Base-by-base conservation (phyloP, 2,888 invertebrate genomes). In the Eulithis prunata region DNA sequence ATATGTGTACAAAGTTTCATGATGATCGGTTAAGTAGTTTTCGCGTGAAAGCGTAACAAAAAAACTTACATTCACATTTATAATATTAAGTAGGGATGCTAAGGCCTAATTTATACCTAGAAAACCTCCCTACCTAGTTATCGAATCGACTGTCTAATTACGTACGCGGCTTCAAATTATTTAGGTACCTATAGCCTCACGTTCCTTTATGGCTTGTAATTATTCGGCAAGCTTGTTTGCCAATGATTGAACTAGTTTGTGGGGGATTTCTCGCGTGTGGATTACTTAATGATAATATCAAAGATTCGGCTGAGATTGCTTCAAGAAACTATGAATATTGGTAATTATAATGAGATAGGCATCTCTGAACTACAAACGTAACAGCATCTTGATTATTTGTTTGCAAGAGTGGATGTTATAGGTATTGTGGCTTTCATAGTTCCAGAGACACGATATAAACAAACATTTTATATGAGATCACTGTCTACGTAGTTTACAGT, bases 151-250 rank as follows among this genome's bases (percentile, higher is more conserved):
- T 55, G 7, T 21, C 32, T 52, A 52, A 5, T 14, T 58, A n/a
- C 51, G 51, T 49, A 49, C 45, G 6, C 32, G 57, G 13, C 46
- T 8, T 32, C 10, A 57, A 57, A 46, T 46, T 32, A 47, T 57
- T 36, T 36, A 32, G 45, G 38, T 21, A 38, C 4, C 11, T n/a
- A 43, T 51, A n/a, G n/a, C n/a, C 21, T 51, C 58, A 58, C 58
- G 58, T 52, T 51, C 58, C 49, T 38, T 5, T 41, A 28, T 21
- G n/a, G 56, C 45, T 52, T 43, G 41, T 58, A 58, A 58, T 58
- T 58, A 58, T n/a, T 12, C 60, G 49, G 38, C 11, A 47, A 53
- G 53, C 46, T 51, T 53, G 60, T 55, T 53, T 45, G 12, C 21
- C n/a, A 11, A 28, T 62, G 55, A 36, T 55, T 28, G 45, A 41